A percentile compares a stretch with the other conserved stretches of the same genome.
phyloP scores from a whole-genome alignment of 2,888 invertebrate genomes.

The Rutpela maculata region DNA sequence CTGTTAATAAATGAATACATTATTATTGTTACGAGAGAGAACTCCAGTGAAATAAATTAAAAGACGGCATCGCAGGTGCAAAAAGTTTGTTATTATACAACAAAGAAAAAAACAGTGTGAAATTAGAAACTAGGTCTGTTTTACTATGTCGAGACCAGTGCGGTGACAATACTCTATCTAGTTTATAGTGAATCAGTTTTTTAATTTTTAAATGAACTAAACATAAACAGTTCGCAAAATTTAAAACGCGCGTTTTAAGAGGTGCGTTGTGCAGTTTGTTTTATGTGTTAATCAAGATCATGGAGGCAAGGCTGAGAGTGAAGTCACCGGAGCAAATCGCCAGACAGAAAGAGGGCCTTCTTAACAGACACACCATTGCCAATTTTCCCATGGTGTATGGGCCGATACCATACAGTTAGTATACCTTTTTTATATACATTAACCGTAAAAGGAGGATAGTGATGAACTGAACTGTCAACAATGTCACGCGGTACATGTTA shows the following conservation, averaged over 20 bases:
- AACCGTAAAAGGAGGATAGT: no score
- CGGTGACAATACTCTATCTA: background rate
- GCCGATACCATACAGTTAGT: conserved; percentile 87
- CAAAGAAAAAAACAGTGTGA: background rate
- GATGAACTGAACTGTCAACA: no score
- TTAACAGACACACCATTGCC: conserved; percentile 72
- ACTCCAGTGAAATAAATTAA: background rate
- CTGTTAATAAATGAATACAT: conserved; percentile 23
- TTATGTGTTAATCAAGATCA: background rate
- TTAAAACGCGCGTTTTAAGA: background rate
- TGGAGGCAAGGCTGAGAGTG: conserved; percentile 66
- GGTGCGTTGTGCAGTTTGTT: background rate
- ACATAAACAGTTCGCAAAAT: background rate
- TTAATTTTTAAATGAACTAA: conserved; percentile 2
- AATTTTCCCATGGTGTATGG: conserved; percentile 85
- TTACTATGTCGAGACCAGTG: background rate
- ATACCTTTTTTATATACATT: no score
- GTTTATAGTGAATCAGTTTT: background rate
- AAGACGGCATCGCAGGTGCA: conserved; percentile 16
- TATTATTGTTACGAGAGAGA: conserved; percentile 27
- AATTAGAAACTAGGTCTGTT: background rate
- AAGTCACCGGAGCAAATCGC: conserved; percentile 64
- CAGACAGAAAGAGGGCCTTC: conserved; percentile 62
- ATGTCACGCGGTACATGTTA: no score
- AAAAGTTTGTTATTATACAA: conserved; percentile 9